Base-by-base conservation (phyloP, 2,113 vertebrate genomes). In the Hipposideros armiger region DNA sequence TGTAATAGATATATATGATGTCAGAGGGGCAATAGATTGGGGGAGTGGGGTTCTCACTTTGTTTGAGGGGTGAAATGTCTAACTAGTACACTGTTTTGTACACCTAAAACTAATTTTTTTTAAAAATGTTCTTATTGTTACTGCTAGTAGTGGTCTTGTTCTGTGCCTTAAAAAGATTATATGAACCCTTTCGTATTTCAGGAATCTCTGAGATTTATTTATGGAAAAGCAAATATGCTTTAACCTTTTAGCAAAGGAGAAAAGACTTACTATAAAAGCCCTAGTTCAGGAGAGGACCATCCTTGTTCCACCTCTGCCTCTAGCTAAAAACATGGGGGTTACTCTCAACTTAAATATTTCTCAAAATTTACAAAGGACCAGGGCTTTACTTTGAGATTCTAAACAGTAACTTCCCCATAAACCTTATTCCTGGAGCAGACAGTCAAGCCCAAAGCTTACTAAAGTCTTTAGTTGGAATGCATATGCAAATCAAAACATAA, bases 401-500 rank as follows among this genome's bases (percentile, higher is more conserved):
- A 54, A 81, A 81, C 14, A 56, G 26, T 70, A 93, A 47, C 24
- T 72, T 73, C 40, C 50, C 13, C 62, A 50, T 36, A 54, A 90
- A 50, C 45, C 54, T 58, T 1, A 42, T 26, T 82, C 64, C 58
- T 40, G 14, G 5, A 94, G 69, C 69, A 54, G n/a, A 86, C 16
- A 32, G 30, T 58, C 60, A 92, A 87, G 30, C 97, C 73, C 97
- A 97, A 97, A 94, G 64, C 92, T 89, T 96, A 73, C 20, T 94
- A 88, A 97, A 95, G 56, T 94, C 67, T 60, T 78, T 54, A 82
- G n/a, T 15, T 81, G 78, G 86, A 94, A 96, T 93, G 58, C 8
- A 89, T 87, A 90, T 94, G 77, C 82, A 96, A 96, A 87, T 92
- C 58, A 85, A 97, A 72, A 8, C 80, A 96, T 85, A 84, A 97